These are phyloP conservation scores for Lutjanus erythropterus DNA, from an alignment of 2,113 vertebrate genomes.

Conservation along the genomic window DNA sequence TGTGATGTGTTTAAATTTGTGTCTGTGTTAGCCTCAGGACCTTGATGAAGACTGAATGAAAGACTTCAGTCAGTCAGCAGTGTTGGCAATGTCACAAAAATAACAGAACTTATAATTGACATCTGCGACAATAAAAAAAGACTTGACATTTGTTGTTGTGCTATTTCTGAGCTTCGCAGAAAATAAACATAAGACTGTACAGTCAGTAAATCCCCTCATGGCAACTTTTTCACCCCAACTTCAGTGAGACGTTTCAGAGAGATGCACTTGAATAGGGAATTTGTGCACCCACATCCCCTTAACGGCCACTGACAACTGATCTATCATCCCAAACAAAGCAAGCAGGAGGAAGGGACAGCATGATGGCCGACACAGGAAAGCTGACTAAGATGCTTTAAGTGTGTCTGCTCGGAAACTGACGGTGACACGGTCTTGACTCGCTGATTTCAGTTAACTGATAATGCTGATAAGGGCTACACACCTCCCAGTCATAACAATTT, in stretches of 20 bases:
- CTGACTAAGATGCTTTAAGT: constrained; percentile 47
- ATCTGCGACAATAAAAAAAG: neutral
- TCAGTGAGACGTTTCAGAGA: neutral
- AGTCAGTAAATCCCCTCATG: neutral
- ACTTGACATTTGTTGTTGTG: neutral
- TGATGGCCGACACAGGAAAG: constrained; percentile 40
- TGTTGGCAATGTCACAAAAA: constrained; percentile 2
- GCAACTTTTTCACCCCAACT: neutral
- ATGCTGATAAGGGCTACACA: constrained; percentile 7
- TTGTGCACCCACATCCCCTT: neutral
- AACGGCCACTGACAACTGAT: neutral
- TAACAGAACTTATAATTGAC: neutral
- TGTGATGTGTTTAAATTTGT: constrained; percentile 16
- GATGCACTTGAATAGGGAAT: neutral
- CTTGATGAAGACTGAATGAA: neutral
- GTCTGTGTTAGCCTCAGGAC: neutral
- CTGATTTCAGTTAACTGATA: constrained; percentile 39
- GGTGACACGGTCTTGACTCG: constrained; percentile 44
- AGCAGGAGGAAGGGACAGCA: constrained; percentile 24
- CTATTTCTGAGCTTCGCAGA: constrained; percentile 1
- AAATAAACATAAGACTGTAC: neutral
- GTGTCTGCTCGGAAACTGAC: constrained; percentile 41
- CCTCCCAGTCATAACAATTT: neutral
- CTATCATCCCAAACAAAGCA: neutral
- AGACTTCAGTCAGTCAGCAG: constrained; percentile 3